phyloP scores from a whole-genome alignment of 2,797 vertebrate species.

The Capromys pilorides region DNA sequence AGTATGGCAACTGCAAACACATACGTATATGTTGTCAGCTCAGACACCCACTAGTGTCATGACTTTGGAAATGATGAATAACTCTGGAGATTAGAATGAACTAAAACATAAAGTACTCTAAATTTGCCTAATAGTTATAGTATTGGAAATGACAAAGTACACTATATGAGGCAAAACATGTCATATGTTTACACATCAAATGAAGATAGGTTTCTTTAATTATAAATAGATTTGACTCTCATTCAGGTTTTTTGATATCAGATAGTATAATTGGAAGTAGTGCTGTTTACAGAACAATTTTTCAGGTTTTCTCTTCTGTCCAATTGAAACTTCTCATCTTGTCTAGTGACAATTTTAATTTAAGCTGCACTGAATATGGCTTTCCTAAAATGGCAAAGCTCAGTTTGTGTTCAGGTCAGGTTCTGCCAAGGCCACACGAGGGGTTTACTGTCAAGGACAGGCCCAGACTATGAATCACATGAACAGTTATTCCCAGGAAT shows the following conservation, averaged over 20 bases:
- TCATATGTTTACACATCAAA: not conserved
- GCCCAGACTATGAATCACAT: not conserved
- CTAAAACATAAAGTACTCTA: not conserved
- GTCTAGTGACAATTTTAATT: not conserved
- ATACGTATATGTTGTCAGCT: not conserved
- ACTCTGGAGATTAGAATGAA: conserved; percentile 18
- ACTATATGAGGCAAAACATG: conserved; percentile 4
- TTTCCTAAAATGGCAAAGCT: conserved; percentile 38
- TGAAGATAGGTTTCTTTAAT: not conserved
- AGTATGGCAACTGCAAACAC: not conserved
- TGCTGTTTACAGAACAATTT: not conserved
- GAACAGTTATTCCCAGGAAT: not conserved
- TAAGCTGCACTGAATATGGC: not conserved
- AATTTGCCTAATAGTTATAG: not conserved
- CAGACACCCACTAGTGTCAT: not conserved
- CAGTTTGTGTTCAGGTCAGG: not conserved
- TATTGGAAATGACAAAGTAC: not conserved
- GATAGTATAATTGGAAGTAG: not conserved
- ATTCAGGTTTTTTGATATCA: not conserved
- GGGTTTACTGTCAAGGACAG: not conserved
- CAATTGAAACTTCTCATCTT: not conserved
- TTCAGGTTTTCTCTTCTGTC: not conserved
- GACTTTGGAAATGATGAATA: conserved; percentile 35
- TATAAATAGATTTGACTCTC: not conserved
- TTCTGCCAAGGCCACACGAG: not conserved